Evolutionary conservation across 1,140 invertebrate genomes (phyloP).

Genomic region (Melanaphis sacchari): DNA sequence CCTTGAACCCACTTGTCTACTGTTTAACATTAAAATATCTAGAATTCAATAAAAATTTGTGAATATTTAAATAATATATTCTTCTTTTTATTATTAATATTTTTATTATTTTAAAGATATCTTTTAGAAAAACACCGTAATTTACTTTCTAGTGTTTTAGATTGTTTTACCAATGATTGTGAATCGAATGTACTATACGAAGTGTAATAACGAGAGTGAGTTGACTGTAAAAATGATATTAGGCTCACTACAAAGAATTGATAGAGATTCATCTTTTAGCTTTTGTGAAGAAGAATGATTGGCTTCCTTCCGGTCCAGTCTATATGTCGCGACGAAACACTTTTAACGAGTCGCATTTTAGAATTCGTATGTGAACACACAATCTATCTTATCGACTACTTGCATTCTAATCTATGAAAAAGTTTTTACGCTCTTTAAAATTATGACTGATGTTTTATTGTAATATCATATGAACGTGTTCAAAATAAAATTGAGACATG

Average conservation of each 20-base stretch:
- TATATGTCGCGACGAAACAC: not conserved
- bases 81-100: not conserved
- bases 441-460: not conserved
- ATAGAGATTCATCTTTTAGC: not conserved
- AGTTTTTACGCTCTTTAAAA: not conserved
- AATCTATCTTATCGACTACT: not conserved
- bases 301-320: not conserved
- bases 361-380: not conserved
- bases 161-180: not conserved
- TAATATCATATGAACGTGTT: not conserved
- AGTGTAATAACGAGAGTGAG: not conserved
- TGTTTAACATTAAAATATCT: not conserved
- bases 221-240: not conserved
- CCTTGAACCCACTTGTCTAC: too few species aligned
- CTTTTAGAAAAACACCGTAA: not conserved
- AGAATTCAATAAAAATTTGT: not conserved
- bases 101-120: not conserved
- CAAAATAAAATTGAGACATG: not conserved
- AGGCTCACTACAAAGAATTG: not conserved
- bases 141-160: not conserved
- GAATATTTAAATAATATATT: not conserved
- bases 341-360: not conserved
- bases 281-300: slow-evolving; percentile 14
- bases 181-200: not conserved
- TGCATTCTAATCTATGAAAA: not conserved